A percentile compares a stretch with the other conserved stretches of the same genome.
phyloP scores from a whole-genome alignment of 2,113 vertebrate species.

The Daubentonia madagascariensis region DNA sequence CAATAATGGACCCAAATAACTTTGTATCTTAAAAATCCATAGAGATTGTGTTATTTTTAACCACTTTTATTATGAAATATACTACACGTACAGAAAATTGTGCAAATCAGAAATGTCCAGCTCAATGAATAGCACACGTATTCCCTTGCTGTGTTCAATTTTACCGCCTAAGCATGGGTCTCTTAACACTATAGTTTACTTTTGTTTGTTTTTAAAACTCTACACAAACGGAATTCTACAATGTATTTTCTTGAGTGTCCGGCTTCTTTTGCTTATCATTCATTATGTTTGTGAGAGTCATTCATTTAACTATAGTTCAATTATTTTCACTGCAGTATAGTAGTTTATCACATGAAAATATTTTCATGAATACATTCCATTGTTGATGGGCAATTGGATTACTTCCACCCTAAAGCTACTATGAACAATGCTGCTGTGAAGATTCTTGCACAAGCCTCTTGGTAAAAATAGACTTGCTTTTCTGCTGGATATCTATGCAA shows the following conservation, averaged over 20 bases:
- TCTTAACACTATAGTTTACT: too few species aligned
- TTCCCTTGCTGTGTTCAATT: background rate
- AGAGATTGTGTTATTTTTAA: background rate
- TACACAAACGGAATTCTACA: background rate
- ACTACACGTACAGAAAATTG: background rate
- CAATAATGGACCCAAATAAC: background rate
- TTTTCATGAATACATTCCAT: background rate
- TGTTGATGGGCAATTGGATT: background rate
- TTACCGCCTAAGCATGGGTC: background rate
- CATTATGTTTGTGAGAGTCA: too few species aligned
- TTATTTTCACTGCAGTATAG: background rate
- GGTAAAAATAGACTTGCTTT: background rate
- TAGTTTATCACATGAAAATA: background rate
- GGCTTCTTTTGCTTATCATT: background rate
- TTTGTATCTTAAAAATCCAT: background rate
- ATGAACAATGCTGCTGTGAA: background rate
- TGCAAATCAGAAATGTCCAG: background rate
- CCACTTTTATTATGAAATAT: background rate
- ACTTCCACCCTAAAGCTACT: background rate
- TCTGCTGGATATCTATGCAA: background rate
- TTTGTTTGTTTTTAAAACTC: background rate
- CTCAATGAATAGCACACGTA: accelerated
- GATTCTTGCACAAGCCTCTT: background rate
- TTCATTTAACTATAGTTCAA: background rate
- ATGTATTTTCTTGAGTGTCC: background rate